phyloP scores from a whole-genome alignment of 2,797 vertebrate species.

The Allobates femoralis region DNA sequence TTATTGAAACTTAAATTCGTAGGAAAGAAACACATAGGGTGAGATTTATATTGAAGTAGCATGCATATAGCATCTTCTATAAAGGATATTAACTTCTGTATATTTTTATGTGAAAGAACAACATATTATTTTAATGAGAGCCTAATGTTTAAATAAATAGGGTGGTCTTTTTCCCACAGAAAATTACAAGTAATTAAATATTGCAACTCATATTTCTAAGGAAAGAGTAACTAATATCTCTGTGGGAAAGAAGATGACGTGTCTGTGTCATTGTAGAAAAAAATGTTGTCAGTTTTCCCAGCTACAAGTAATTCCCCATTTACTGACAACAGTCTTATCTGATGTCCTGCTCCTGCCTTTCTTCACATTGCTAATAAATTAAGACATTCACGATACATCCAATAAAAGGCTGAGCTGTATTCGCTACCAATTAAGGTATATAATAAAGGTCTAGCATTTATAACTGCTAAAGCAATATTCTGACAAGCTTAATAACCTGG shows the following conservation, averaged over 20 bases:
- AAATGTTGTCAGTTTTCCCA: slow-evolving; percentile 40
- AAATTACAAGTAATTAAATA: slow-evolving; percentile 32
- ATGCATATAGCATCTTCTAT: neutral
- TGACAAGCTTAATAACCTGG: neutral
- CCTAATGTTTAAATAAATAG: slow-evolving; percentile 28
- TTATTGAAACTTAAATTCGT: neutral
- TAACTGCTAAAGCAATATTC: neutral
- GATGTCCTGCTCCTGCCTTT: slow-evolving; percentile 42
- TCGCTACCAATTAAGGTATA: no score
- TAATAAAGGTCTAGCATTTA: neutral
- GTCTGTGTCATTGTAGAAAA: slow-evolving; percentile 46
- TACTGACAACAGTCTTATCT: slow-evolving; percentile 44
- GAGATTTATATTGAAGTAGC: neutral
- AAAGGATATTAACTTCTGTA: slow-evolving; percentile 9
- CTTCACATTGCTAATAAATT: slow-evolving; percentile 30
- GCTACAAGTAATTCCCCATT: slow-evolving; percentile 33
- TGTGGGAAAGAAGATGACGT: slow-evolving; percentile 41
- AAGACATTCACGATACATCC: slow-evolving; percentile 20
- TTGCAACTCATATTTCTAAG: slow-evolving; percentile 36
- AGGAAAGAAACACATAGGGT: neutral
- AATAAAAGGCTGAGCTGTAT: neutral
- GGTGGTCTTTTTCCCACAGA: slow-evolving; percentile 35
- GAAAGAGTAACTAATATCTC: slow-evolving; percentile 44
- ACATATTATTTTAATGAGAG: slow-evolving; percentile 24
- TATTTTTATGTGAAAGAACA: slow-evolving; percentile 2